Percentiles rank a stretch among this genome's conserved stretches.
These are phyloP conservation scores for Calameuta pallipes DNA, from an alignment of 2,888 invertebrate genomes.

Conservation along the genomic window DNA sequence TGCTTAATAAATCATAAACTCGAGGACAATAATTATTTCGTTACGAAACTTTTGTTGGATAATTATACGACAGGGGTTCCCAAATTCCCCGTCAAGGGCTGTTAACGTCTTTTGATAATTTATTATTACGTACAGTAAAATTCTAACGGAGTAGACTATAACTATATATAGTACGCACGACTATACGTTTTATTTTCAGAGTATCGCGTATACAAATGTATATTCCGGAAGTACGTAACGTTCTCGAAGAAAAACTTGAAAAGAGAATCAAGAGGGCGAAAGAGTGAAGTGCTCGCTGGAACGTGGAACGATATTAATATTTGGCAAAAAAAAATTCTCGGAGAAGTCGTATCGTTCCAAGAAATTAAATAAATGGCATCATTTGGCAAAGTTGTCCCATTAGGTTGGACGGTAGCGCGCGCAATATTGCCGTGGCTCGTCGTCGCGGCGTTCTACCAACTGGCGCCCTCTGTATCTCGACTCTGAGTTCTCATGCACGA, in stretches of 20 bases:
- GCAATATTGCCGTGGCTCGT: slow-evolving; percentile 42
- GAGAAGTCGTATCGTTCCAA: slow-evolving; percentile 48
- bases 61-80: slow-evolving; percentile 6
- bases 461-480: slow-evolving; percentile 37
- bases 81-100: not conserved
- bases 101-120: not conserved
- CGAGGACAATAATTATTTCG: slow-evolving; percentile 11
- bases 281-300: slow-evolving; percentile 6
- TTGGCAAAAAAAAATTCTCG: slow-evolving; percentile 42
- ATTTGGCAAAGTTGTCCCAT: slow-evolving; percentile 60
- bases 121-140: not conserved
- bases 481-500: slow-evolving; percentile 3
- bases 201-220: not conserved
- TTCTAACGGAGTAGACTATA: not conserved
- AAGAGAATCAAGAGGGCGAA: not conserved
- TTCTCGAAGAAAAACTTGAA: not conserved
- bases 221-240: not conserved
- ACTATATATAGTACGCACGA: not conserved
- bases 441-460: slow-evolving; percentile 35
- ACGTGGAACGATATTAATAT: slow-evolving; percentile 44
- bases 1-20: slow-evolving; percentile 30
- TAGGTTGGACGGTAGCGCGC: slow-evolving; percentile 32
- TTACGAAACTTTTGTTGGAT: slow-evolving; percentile 12
- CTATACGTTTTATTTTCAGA: not conserved
- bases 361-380: slow-evolving; percentile 60